Evolutionary conservation across 1,140 invertebrate genomes (phyloP), one percentile per base, ranked within the genome.

Genomic region (Heterodera carotae): DNA sequence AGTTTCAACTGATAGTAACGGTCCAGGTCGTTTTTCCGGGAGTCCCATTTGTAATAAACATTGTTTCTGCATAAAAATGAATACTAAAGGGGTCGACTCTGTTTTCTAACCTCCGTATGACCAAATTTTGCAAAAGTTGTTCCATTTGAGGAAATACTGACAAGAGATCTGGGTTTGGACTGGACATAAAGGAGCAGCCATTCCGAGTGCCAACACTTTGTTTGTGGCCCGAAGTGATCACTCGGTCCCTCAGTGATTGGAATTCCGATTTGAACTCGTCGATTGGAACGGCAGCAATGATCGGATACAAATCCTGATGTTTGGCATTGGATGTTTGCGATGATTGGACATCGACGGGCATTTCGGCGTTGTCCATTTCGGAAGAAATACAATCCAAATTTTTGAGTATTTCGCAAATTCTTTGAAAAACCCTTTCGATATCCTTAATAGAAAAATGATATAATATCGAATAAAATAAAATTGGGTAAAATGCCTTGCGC

Each of bases 301-400:
- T 93, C 87, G 96, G 94, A 86, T 94, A 94, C 90, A 98, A 93
- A 84, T 96, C 94, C 82, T 93, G 93, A 89, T 98, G 96, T 67
- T 94, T 90, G 88, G 97, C 94, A 75, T 97, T 93, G 64, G 93
- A 92, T 83, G 93, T 92, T 86, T 96, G 93, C 1, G 95, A 94
- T 68, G 93, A 92, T 39, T 91, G 92, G 1, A 96, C 93, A 89
- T 97, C 94, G 27, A 79, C 39, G 18, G 78, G 76, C 29, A 72
- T 70, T 33, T 79, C 78, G 22, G 74, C 64, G 27, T 43, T 80
- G 56, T 31, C 27, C 77, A 79, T 79, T 27, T 59, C 33, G 48
- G 56, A 27, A 29, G 39, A 34, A 34, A 79, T 76, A 5, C 60
- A 36, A 0, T 79, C 78, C n/a, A 79, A 62, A 60, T 79, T 56